Percentiles rank a stretch among this genome's conserved stretches.
Evolutionary conservation across 30 jellyfish, hydroid and myxozoan species (phyloP).

Genomic region (Hydra vulgaris): DNA sequence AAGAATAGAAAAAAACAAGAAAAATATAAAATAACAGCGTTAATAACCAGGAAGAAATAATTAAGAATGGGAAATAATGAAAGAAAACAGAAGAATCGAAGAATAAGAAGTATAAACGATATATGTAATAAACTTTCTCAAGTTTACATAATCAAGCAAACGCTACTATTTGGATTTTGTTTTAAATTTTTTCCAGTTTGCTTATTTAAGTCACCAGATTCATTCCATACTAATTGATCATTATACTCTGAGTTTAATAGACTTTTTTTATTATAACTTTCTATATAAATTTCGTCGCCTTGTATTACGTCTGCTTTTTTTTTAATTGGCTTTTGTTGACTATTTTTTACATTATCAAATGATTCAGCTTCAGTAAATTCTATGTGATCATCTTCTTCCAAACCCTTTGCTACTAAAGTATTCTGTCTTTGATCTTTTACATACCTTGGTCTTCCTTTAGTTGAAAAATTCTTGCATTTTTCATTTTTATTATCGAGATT

Average conservation of each 20-base stretch:
- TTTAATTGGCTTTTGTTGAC: neutral
- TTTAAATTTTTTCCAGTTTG: neutral
- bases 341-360: too few species aligned
- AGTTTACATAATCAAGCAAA: neutral
- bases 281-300: neutral
- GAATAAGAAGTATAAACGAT: too few species aligned
- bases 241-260: neutral
- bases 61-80: too few species aligned
- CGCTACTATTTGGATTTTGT: neutral
- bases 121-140: too few species aligned
- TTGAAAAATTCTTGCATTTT: neutral
- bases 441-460: neutral
- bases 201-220: neutral
- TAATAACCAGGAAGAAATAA: too few species aligned
- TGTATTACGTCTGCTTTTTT: neutral
- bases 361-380: neutral
- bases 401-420: conserved; percentile 68
- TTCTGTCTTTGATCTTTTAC: conserved; percentile 31
- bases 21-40: too few species aligned
- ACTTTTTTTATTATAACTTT: neutral
- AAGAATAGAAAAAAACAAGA: too few species aligned
- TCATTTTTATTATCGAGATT: neutral
- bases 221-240: neutral
- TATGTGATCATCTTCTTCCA: conserved; percentile 28
- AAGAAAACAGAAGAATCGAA: too few species aligned